Evolutionary conservation across 37 sponge, comb jelly and placozoan species (phyloP).

Genomic region (Hexactinellida sp.): DNA sequence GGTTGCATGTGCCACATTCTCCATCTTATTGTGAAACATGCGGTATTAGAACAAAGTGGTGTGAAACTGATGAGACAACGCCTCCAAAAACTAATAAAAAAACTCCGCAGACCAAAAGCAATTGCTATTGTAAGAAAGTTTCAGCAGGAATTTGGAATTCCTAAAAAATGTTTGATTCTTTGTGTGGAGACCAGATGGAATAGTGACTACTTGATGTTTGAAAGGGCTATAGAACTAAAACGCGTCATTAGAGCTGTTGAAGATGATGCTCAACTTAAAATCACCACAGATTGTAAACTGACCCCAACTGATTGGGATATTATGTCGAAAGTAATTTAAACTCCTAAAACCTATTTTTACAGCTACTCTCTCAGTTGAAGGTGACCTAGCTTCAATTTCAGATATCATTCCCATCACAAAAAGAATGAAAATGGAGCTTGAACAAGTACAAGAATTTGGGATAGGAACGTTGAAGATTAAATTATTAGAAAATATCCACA

Average conservation of each 20-base stretch:
- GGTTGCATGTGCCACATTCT: not conserved
- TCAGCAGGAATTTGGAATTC: not conserved
- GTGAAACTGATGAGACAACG: constrained; percentile 16
- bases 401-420: constrained; percentile 12
- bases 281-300: constrained; percentile 8
- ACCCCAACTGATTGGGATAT: constrained; percentile 6
- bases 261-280: constrained; percentile 12
- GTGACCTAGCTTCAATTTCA: constrained; percentile 13
- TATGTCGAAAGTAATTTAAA: not conserved
- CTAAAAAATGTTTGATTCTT: constrained; percentile 11
- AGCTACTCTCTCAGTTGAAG: not conserved
- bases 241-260: not conserved
- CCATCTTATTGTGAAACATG: constrained; percentile 17
- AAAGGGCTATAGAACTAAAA: constrained; percentile 6
- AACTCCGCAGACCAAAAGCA: constrained; percentile 8
- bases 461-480: not conserved
- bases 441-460: constrained; percentile 10
- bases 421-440: constrained; percentile 14
- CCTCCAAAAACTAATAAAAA: not conserved
- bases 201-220: constrained; percentile 13
- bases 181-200: constrained; percentile 9
- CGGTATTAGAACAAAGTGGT: constrained; percentile 3
- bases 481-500: constrained; percentile 14
- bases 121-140: not conserved
- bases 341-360: constrained; percentile 6